These are phyloP conservation scores for Aricia artaxerxes DNA, from an alignment of 2,888 invertebrate genomes.

Conservation along the genomic window DNA sequence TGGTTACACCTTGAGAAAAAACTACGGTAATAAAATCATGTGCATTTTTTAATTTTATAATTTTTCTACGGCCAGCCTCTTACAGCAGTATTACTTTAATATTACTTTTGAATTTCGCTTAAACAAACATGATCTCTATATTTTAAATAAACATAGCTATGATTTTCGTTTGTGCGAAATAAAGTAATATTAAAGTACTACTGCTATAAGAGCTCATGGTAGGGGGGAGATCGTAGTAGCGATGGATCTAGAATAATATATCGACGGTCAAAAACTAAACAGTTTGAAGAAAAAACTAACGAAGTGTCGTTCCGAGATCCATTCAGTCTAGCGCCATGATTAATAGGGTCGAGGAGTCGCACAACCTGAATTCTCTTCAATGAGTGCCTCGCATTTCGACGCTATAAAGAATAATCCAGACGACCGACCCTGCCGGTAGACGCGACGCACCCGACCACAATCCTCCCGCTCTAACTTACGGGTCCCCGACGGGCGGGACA, in stretches of 20 bases:
- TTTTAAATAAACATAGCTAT: too few species aligned
- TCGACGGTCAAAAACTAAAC: conserved; percentile 31
- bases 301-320: conserved; percentile 46
- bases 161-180: too few species aligned
- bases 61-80: neutral
- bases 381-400: conserved; percentile 74
- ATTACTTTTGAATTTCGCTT: too few species aligned
- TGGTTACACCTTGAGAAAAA: neutral
- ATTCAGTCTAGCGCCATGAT: conserved; percentile 61
- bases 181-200: too few species aligned
- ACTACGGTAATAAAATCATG: neutral
- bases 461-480: conserved; percentile 59
- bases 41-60: neutral
- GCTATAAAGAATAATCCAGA: conserved; percentile 76
- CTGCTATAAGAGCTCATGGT: too few species aligned
- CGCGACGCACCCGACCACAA: conserved; percentile 54
- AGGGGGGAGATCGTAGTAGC: neutral
- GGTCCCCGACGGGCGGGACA: conserved; percentile 49
- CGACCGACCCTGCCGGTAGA: conserved; percentile 59
- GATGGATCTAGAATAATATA: conserved; percentile 5
- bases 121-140: too few species aligned
- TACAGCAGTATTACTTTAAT: too few species aligned
- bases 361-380: conserved; percentile 72
- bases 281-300: conserved; percentile 42
- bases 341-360: conserved; percentile 72